phyloP scores from a whole-genome alignment of 2,888 invertebrate species.

The Leptinotarsa juncta region DNA sequence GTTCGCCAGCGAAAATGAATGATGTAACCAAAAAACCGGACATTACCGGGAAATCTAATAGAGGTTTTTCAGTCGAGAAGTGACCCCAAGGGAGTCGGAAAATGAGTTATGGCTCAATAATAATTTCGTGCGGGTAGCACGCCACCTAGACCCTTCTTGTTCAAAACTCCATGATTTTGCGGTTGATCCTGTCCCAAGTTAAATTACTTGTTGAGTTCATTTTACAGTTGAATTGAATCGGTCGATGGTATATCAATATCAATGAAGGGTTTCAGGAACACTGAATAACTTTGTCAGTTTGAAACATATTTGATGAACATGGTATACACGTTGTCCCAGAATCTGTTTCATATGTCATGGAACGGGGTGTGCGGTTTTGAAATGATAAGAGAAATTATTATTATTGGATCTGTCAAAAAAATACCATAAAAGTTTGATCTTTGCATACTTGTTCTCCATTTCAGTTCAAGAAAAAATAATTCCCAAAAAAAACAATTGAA shows the following conservation, averaged over 20 bases:
- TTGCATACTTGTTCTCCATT: no score
- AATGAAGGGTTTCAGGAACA: background rate
- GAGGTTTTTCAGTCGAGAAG: background rate
- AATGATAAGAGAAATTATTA: no score
- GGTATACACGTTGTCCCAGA: background rate
- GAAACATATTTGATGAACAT: no score
- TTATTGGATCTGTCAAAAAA: no score
- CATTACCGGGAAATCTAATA: background rate
- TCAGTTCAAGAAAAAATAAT: no score
- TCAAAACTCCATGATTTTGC: background rate
- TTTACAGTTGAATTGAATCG: background rate
- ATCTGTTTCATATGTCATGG: background rate
- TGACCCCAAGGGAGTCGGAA: background rate
- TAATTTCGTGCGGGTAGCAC: background rate
- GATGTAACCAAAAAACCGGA: background rate
- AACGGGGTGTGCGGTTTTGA: no score
- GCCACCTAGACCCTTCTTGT: background rate
- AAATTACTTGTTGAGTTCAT: background rate
- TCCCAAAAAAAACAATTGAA: no score
- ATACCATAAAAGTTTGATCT: no score
- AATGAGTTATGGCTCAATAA: background rate
- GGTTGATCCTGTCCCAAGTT: slow-evolving; percentile 1
- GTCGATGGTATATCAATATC: background rate
- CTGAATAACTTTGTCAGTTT: background rate
- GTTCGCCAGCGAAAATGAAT: background rate